Evolutionary conservation across 2,888 invertebrate species (phyloP).

Genomic region (Auanema sp.): DNA sequence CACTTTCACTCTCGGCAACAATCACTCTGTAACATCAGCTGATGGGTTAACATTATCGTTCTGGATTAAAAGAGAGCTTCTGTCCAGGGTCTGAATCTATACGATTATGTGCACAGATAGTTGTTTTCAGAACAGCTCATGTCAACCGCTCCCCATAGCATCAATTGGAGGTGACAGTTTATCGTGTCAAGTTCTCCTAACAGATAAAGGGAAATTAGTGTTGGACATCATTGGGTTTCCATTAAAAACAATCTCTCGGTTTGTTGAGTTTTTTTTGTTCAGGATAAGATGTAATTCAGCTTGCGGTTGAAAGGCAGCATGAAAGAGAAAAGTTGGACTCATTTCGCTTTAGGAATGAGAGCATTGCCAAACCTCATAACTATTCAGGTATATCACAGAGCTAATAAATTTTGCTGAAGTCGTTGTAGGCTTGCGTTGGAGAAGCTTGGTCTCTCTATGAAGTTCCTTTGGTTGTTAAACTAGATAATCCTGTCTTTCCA

Average conservation of each 20-base stretch:
- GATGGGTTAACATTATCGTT: slow-evolving; percentile 20
- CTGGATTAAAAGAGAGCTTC: slow-evolving; percentile 16
- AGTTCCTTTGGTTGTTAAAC: slow-evolving; percentile 20
- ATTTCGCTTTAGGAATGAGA: slow-evolving; percentile 9
- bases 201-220: background rate
- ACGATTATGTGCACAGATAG: background rate
- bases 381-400: slow-evolving; percentile 9
- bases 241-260: too few relatives aligned
- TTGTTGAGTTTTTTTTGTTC: background rate
- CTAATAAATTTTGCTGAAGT: background rate
- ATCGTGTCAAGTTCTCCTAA: background rate
- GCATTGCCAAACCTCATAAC: slow-evolving; percentile 5
- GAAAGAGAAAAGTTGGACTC: slow-evolving; percentile 14
- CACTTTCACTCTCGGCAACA: background rate
- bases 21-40: slow-evolving; percentile 10
- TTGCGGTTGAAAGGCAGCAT: slow-evolving; percentile 12
- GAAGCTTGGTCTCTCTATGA: slow-evolving; percentile 4
- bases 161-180: too few relatives aligned
- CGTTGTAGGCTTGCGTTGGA: slow-evolving; percentile 8
- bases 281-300: slow-evolving; percentile 5
- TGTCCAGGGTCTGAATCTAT: slow-evolving; percentile 8
- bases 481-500: slow-evolving; percentile 14
- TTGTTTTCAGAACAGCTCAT: too few relatives aligned
- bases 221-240: background rate
- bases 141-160: too few relatives aligned